Conservation (phyloP, 2,113 vertebrate genomes). For the Erythrocercus mccallii region DNA sequence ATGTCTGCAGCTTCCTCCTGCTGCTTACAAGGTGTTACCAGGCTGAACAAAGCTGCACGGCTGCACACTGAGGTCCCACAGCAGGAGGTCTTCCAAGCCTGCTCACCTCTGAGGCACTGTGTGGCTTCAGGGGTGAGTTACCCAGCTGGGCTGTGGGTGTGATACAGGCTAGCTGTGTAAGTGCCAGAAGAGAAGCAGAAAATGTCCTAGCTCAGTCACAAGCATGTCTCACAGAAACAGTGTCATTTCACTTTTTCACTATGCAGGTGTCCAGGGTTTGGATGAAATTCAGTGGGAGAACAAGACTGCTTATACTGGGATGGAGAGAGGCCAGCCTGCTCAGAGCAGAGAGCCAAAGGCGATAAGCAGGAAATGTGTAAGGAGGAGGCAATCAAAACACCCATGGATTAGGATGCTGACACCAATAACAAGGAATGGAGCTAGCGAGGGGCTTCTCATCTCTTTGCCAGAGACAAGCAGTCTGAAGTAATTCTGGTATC, state of each 20-base stretch:
- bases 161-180: background rate
- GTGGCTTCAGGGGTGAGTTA: background rate
- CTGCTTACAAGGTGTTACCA: background rate
- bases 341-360: background rate
- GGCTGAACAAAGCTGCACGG: background rate
- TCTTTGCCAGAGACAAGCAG: background rate
- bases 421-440: background rate
- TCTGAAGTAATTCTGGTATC: background rate
- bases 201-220: background rate
- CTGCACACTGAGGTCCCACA: accelerated
- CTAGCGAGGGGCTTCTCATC: background rate
- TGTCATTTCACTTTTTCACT: background rate
- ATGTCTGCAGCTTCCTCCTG: background rate
- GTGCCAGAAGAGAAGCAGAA: background rate
- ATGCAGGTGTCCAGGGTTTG: background rate
- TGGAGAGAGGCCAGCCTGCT: background rate
- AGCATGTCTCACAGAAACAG: background rate
- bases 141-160: background rate
- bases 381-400: background rate
- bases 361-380: background rate
- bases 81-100: background rate
- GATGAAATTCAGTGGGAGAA: background rate
- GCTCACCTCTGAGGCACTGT: background rate
- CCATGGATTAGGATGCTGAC: background rate
- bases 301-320: background rate